Percentiles rank a stretch among this genome's conserved stretches.
Evolutionary conservation across 2,113 vertebrate species (phyloP).

Genomic region (Eleginops maclovinus): DNA sequence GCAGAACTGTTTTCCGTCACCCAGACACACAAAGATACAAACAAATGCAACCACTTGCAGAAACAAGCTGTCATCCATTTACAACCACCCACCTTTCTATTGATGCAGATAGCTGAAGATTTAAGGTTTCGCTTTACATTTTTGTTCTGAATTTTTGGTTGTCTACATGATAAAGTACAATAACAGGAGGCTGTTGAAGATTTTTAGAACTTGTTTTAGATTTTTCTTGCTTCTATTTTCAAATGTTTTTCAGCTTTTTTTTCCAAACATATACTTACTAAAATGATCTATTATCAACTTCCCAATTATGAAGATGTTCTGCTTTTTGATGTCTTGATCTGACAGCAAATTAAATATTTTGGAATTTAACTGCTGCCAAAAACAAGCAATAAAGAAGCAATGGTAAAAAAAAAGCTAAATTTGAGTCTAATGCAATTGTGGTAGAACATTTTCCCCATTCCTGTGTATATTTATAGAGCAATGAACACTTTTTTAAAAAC

Average conservation of each 20-base stretch:
- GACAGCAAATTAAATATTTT: neutral
- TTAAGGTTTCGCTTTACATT: neutral
- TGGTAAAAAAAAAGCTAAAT: neutral
- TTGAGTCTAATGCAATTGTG: neutral
- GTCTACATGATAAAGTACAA: neutral
- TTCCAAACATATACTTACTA: no score
- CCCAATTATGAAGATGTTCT: neutral
- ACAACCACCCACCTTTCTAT: slow-evolving; percentile 15
- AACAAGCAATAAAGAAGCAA: neutral
- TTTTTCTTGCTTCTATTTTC: neutral
- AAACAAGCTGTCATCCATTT: slow-evolving; percentile 25
- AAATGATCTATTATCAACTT: neutral
- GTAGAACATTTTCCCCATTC: neutral
- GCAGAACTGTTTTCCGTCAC: neutral
- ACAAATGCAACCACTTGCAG: slow-evolving; percentile 14
- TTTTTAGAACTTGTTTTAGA: neutral
- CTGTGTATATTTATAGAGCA: neutral
- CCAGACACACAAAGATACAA: slow-evolving; percentile 20
- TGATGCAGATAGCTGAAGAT: slow-evolving; percentile 25
- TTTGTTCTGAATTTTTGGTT: slow-evolving; percentile 2
- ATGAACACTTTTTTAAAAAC: neutral
- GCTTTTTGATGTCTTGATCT: neutral
- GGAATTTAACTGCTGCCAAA: neutral
- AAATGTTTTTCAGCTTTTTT: neutral
- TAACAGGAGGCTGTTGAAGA: slow-evolving; percentile 1